Evolutionary conservation across 2,888 invertebrate genomes (phyloP).

Genomic region (Brachyptera putata): DNA sequence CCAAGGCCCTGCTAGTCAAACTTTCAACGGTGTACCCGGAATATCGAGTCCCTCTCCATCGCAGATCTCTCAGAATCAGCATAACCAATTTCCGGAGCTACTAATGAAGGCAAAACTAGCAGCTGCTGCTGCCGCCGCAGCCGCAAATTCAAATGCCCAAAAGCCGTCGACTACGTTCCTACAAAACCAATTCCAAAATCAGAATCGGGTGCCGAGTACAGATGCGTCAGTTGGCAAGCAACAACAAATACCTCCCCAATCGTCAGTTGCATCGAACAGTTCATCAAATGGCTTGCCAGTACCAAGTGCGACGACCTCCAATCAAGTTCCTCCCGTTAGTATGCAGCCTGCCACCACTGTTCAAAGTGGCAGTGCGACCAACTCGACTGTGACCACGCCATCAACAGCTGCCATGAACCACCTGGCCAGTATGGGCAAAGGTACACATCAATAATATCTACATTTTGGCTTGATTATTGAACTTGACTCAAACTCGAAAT

Average conservation of each 20-base stretch:
- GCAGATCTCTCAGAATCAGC: constrained; percentile 37
- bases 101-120: constrained; percentile 54
- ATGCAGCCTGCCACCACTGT: constrained; percentile 43
- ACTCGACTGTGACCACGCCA: constrained; percentile 54
- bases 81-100: constrained; percentile 55
- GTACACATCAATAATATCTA: background rate
- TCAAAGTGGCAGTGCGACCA: constrained; percentile 39
- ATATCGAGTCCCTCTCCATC: constrained; percentile 37
- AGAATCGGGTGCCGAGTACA: constrained; percentile 44
- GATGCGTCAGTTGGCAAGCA: constrained; percentile 46
- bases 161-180: constrained; percentile 47
- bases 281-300: constrained; percentile 45
- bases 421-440: constrained; percentile 47
- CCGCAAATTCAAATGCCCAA: no score
- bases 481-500: no score
- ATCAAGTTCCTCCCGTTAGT: constrained; percentile 38
- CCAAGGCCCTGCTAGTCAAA: constrained; percentile 4
- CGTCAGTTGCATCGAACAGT: constrained; percentile 44
- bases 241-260: constrained; percentile 43
- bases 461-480: constrained; percentile 13
- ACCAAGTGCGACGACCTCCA: constrained; percentile 41
- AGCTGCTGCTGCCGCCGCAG: no score
- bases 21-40: constrained; percentile 36
- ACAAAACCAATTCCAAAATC: constrained; percentile 43
- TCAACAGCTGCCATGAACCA: constrained; percentile 42